A percentile compares a stretch with the other conserved stretches of the same genome.
Conservation (phyloP, 2,113 vertebrate species). For the Puntigrus tetrazona region DNA sequence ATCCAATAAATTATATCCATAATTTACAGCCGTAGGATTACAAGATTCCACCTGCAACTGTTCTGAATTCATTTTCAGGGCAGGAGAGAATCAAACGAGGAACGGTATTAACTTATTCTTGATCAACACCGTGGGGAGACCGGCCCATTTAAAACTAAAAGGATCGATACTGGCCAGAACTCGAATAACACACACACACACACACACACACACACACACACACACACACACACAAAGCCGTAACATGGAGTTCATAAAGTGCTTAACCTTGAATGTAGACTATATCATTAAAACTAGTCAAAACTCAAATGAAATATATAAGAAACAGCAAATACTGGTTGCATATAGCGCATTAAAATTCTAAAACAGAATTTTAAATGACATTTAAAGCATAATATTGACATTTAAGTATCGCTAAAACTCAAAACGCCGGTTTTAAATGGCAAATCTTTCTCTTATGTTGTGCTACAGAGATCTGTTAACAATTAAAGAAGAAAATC, state of each 20-base stretch:
- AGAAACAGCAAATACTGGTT: neutral
- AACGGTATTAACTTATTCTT: conserved; percentile 72
- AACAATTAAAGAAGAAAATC: neutral
- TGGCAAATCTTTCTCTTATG: neutral
- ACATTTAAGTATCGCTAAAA: neutral
- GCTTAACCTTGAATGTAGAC: conserved; percentile 23
- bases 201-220: conserved; percentile 32
- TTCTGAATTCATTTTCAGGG: conserved; percentile 71
- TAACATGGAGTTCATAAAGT: conserved; percentile 12
- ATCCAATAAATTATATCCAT: conserved; percentile 74
- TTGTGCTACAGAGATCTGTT: neutral
- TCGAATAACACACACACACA: conserved; percentile 40
- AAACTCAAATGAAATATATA: neutral
- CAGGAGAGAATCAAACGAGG: conserved; percentile 65
- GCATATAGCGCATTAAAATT: neutral
- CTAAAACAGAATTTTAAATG: neutral
- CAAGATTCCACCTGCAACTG: conserved; percentile 68
- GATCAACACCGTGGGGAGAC: conserved; percentile 70
- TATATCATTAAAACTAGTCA: neutral
- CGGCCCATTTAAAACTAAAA: conserved; percentile 59
- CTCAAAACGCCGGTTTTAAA: neutral
- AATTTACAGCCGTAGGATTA: conserved; percentile 74
- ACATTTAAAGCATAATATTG: neutral
- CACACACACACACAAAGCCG: neutral
- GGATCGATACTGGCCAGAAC: conserved; percentile 66